Evolutionary conservation across 2,113 vertebrate genomes (phyloP), one percentile per base, ranked within the genome.

Genomic region (Gobio gobio): DNA sequence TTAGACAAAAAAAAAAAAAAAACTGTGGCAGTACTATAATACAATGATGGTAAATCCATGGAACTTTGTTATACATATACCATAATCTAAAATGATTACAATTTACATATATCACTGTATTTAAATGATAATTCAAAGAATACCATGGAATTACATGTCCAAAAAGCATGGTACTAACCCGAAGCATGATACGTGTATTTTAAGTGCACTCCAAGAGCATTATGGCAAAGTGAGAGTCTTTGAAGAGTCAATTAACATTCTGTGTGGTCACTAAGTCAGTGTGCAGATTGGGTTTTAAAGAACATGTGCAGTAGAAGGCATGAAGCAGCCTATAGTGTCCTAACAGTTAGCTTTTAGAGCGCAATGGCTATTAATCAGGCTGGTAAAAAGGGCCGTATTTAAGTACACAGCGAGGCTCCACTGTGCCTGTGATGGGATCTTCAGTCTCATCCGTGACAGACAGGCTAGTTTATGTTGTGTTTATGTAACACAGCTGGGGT

Each of bases 401-500:
- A 80, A 24, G n/a, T 24, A 80, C 22, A 29, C 10, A 56, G 78
- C 47, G 8, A 80, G 58, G 78, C 56, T 80, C 36, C 14, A 20
- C 43, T 29, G 40, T 80, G 59, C 40, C 9, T 45, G 78, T 47
- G 78, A 81, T 49, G 78, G 64, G 43, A 18, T 49, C 43, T 81
- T 68, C 24, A 51, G 61, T 43, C 75, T 70, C 61, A 43, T 20
- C 43, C 10, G 22, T 68, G 29, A 40, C 61, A 63, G 61, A 78
- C 33, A 56, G 83, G 8, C 74, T 85, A 68, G 75, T 85, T 85
- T 78, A 85, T 77, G 64, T 24, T 64, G 73, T 84, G 83, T 78
- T 85, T 79, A 78, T 85, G 61, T 85, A 85, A 85, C 74, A 33
- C 93, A 87, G 9, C 90, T 97, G 54, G 95, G 96, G 89, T 92